Evolutionary conservation across 2,888 invertebrate genomes (phyloP).

Genomic region (Lasius fuliginosus): DNA sequence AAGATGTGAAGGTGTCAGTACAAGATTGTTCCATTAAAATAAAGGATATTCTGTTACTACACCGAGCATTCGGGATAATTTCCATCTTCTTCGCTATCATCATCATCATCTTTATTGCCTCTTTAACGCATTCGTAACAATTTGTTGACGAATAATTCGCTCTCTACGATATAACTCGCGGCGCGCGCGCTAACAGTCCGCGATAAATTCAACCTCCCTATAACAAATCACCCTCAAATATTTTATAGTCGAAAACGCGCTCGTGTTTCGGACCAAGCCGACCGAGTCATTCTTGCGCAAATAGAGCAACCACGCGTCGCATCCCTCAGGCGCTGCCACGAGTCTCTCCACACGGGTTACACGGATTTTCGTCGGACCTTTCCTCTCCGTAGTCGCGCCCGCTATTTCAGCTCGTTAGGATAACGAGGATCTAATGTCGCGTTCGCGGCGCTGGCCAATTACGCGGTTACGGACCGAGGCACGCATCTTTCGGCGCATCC

Average conservation of each 20-base stretch:
- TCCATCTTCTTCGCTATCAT: slow-evolving; percentile 15
- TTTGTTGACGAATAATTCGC: slow-evolving; percentile 47
- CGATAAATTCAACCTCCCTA: slow-evolving; percentile 29
- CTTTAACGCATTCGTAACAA: slow-evolving; percentile 45
- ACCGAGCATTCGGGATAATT: background rate
- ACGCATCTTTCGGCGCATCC: slow-evolving; percentile 79
- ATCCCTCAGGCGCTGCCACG: slow-evolving; percentile 1
- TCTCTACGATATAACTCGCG: background rate
- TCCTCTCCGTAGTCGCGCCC: slow-evolving; percentile 65
- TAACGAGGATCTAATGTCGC: slow-evolving; percentile 86
- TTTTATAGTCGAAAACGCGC: slow-evolving; percentile 39
- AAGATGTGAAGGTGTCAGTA: background rate
- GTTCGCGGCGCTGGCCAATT: slow-evolving; percentile 84
- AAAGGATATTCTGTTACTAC: background rate
- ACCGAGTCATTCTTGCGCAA: slow-evolving; percentile 34
- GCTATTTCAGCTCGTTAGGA: slow-evolving; percentile 85
- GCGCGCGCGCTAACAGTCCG: slow-evolving; percentile 5
- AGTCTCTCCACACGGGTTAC: slow-evolving; percentile 10
- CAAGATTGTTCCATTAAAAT: slow-evolving; percentile 1
- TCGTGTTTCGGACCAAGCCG: slow-evolving; percentile 3
- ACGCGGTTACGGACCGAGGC: slow-evolving; percentile 79
- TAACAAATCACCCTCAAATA: slow-evolving; percentile 39
- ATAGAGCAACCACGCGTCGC: slow-evolving; percentile 43
- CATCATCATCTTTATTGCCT: slow-evolving; percentile 32
- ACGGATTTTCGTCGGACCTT: slow-evolving; percentile 77